Percentiles rank a stretch among this genome's conserved stretches.
Conservation (phyloP, 2,888 invertebrate genomes). For the Gisinianus flammeolus region DNA sequence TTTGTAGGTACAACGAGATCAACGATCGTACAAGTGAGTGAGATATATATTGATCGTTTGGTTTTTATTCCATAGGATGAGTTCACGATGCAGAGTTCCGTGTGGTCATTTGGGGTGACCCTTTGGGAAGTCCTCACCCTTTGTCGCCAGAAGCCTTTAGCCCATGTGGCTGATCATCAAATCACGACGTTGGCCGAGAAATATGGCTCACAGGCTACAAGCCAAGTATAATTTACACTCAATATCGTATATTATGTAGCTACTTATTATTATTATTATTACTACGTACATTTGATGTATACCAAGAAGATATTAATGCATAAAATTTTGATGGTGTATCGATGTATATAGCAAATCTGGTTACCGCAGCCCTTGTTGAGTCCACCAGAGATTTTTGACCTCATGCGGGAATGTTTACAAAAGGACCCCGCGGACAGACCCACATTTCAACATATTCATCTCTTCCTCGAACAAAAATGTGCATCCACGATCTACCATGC, state of each 20-base stretch:
- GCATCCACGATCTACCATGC: slow-evolving; percentile 52
- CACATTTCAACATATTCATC: slow-evolving; percentile 72
- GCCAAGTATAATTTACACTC: slow-evolving; percentile 53
- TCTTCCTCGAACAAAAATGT: slow-evolving; percentile 68
- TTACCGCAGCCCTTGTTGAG: slow-evolving; percentile 78
- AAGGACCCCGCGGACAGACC: slow-evolving; percentile 68
- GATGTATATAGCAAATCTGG: slow-evolving; percentile 63
- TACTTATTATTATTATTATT: too few species aligned
- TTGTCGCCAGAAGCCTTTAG: slow-evolving; percentile 69
- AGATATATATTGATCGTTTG: too few species aligned
- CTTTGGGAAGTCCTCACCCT: slow-evolving; percentile 71
- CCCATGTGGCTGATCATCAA: slow-evolving; percentile 69
- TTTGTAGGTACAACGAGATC: too few species aligned
- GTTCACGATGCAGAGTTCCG: slow-evolving; percentile 69
- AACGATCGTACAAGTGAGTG: too few species aligned
- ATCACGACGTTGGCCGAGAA: slow-evolving; percentile 71
- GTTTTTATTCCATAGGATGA: too few species aligned
- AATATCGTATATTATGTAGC: too few species aligned
- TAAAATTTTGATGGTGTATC: too few species aligned
- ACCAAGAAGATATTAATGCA: too few species aligned
- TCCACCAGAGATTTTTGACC: slow-evolving; percentile 75
- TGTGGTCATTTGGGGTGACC: slow-evolving; percentile 72
- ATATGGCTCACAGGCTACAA: slow-evolving; percentile 55
- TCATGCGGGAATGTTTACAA: slow-evolving; percentile 75
- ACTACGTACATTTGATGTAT: too few species aligned